These are phyloP conservation scores for Lepidurus apus DNA, from an alignment of 1,140 invertebrate genomes.

Conservation along the genomic window DNA sequence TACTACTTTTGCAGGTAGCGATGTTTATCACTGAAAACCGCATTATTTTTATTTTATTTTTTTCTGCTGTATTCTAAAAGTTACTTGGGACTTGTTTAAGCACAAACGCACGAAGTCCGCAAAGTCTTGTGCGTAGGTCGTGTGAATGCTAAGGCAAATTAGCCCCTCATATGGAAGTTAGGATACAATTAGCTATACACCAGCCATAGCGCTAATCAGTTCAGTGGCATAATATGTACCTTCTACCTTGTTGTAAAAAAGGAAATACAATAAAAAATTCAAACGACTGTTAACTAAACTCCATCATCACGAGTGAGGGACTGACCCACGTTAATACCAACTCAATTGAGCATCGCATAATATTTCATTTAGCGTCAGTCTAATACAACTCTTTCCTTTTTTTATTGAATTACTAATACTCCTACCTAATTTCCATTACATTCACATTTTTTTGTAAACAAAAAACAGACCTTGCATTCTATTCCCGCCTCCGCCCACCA, in stretches of 20 bases:
- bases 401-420: neutral
- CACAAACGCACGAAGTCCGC: neutral
- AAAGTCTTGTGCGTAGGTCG: neutral
- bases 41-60: neutral
- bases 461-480: too few species aligned
- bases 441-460: neutral
- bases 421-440: neutral
- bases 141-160: conserved; percentile 11
- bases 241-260: conserved; percentile 11
- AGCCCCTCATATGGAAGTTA: conserved; percentile 8
- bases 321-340: neutral
- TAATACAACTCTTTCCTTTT: neutral
- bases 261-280: neutral
- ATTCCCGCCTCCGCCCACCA: too few species aligned
- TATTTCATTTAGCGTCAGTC: conserved; percentile 1
- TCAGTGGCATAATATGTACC: conserved; percentile 9
- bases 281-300: conserved; percentile 12
- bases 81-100: neutral
- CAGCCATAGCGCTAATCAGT: conserved; percentile 15
- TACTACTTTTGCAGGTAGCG: conserved; percentile 10
- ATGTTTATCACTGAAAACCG: conserved; percentile 8
- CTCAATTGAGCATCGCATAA: conserved; percentile 6
- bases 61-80: neutral
- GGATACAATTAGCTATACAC: conserved; percentile 15
- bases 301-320: neutral